A percentile compares a stretch with the other conserved stretches of the same genome.
These are phyloP conservation scores for Leucophenga varia DNA, from an alignment of 1,140 invertebrate genomes.

Conservation along the genomic window DNA sequence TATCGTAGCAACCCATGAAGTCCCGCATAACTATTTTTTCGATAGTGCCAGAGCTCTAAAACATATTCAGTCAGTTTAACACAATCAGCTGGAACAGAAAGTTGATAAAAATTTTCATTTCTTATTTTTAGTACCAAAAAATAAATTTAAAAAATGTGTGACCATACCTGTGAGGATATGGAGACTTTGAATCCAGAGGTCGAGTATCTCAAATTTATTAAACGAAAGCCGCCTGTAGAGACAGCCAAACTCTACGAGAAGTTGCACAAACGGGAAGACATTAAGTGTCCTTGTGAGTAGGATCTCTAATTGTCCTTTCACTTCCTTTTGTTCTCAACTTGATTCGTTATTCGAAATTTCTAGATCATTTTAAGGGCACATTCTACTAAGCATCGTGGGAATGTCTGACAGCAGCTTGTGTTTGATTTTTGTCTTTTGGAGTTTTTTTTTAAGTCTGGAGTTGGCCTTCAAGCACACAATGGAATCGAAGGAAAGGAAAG, in stretches of 20 bases:
- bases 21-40: conserved; percentile 22
- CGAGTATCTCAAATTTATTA: conserved; percentile 46
- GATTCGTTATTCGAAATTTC: conserved; percentile 1
- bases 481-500: too few relatives aligned
- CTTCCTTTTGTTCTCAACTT: too few relatives aligned
- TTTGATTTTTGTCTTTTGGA: too few relatives aligned
- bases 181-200: conserved; percentile 46
- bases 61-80: not conserved
- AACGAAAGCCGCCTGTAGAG: conserved; percentile 38
- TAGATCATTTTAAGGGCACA: conserved; percentile 60
- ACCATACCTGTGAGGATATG: conserved; percentile 36
- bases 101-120: conserved; percentile 9
- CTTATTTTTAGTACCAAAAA: too few relatives aligned
- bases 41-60: conserved; percentile 3
- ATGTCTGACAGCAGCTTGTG: too few relatives aligned
- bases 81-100: conserved; percentile 8
- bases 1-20: conserved; percentile 29
- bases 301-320: not conserved
- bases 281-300: conserved; percentile 48
- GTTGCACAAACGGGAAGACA: conserved; percentile 39
- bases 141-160: conserved; percentile 43
- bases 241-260: conserved; percentile 45
- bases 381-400: too few relatives aligned
- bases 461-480: too few relatives aligned
- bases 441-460: too few relatives aligned